Conservation (phyloP, 2,797 vertebrate species). For the Xenopus petersii region DNA sequence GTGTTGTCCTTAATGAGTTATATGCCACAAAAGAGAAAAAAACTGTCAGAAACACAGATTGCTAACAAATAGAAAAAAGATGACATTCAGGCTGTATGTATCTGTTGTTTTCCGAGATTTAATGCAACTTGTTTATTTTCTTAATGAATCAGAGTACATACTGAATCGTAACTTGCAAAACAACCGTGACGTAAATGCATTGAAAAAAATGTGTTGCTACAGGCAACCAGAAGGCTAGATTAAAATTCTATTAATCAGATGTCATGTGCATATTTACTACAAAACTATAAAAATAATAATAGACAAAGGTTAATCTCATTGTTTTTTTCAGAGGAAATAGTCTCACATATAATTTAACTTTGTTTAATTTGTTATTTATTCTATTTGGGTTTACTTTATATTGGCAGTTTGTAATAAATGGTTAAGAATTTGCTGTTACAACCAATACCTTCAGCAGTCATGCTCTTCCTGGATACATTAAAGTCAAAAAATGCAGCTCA, state of each 20-base stretch:
- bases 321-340: neutral
- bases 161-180: neutral
- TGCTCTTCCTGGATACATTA: too few relatives aligned
- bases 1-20: neutral
- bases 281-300: constrained; percentile 6
- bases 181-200: constrained; percentile 11
- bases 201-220: constrained; percentile 33
- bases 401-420: too few relatives aligned
- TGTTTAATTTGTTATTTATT: too few relatives aligned
- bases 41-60: neutral
- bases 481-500: too few relatives aligned
- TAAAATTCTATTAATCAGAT: constrained; percentile 21
- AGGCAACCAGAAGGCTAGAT: constrained; percentile 22
- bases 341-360: too few relatives aligned
- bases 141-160: constrained; percentile 4
- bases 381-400: too few relatives aligned
- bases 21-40: neutral
- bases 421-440: too few relatives aligned
- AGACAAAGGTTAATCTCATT: neutral
- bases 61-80: neutral
- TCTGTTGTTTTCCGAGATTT: neutral
- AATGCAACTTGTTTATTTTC: constrained; percentile 1
- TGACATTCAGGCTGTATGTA: neutral
- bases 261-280: constrained; percentile 21
- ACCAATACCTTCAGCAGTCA: too few relatives aligned